Base-by-base conservation (phyloP, 1,140 invertebrate species). In the Musca domestica region DNA sequence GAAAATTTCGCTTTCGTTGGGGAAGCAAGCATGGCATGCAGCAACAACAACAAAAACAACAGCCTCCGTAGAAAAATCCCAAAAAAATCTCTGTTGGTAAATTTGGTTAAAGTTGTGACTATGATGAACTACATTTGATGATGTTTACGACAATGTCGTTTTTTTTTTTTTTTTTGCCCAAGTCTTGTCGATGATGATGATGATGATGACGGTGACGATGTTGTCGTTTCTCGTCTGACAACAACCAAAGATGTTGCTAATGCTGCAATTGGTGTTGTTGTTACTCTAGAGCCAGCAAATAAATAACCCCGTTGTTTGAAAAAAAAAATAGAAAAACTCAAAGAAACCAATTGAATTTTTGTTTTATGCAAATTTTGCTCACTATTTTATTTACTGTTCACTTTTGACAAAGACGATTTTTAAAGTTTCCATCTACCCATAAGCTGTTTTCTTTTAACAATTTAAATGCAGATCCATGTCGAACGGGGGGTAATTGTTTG, bases 71-170 rank as follows among this genome's bases (percentile, higher is more conserved):
- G n/a, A 49, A 25, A 6, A 41, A 41, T n/a, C 17, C 47, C 48
- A 51, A 30, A 47, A 20, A 49, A 51, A 51, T 47, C 64, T 17
- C 15, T 15, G 58, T n/a, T 27, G 7, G 30, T 20, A 25, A 49
- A 48, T 17, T 48, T 23, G 19, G 63, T 47, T 15, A 63, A 68
- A 68, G 51, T 54, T 69, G 67, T 69, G 67, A 69, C 67, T 65
- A 65, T 65, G 63, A 65, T 69, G 67, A 65, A 69, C 67, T 69
- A 69, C 67, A 69, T 69, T 69, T 69, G 67, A 69, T 65, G 58
- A 34, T 46, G 30, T 58, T 54, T 56, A 41, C 25, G 49, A 41
- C 64, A 51, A 34, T 67, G 56, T 49, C 63, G 23, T 51, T 64
- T 23, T 19, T 56, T 54, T 51, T 54, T 34, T 23, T 30, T 67